Evolutionary conservation across 2,888 invertebrate species (phyloP), one percentile per base, ranked within the genome.

Genomic region (Scaptomyza caliginosa): DNA sequence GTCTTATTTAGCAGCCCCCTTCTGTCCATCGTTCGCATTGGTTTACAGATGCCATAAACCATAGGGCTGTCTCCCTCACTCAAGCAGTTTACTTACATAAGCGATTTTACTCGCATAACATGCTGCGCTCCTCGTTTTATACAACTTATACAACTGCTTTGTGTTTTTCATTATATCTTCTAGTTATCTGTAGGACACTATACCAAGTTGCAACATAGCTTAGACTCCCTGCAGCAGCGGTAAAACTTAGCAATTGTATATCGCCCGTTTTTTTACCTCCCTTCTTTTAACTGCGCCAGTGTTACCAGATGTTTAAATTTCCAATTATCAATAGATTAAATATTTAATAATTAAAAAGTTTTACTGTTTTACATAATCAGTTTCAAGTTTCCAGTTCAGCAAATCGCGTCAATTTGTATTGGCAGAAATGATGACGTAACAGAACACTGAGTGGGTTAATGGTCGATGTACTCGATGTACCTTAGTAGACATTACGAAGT

Each of bases 51-150:
- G 45, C n/a, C 24, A 8, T 17, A 49, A 26, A 19, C 10, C 11
- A 38, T 67, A 73, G 38, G 49, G 55, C 59, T 51, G 45, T 73
- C 55, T 45, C 59, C n/a, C 59, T 70, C 19, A 2, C 54, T 19
- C 73, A 10, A n/a, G 1, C 23, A 21, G 6, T 17, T n/a, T n/a
- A 16, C 21, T 11, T 21, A 23, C 19, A 48, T 59, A 0, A 1
- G 19, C 34, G 4, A 13, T 62, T 56, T 40, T 28, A 48, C 74
- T 59, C 49, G 52, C 73, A 66, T 52, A n/a, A 8, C n/a, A 13
- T n/a, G 45, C 34, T 50, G 56, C 46, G 23, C 50, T 56, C 64
- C 26, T 28, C 40, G 38, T 49, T 49, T 51, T 57, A 56, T 54
- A 49, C 46, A 73, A 52, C 48, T 54, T 68, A 59, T 34, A 17